Conservation (phyloP, 2,888 invertebrate species). For the Aspidiotus rigidus region DNA sequence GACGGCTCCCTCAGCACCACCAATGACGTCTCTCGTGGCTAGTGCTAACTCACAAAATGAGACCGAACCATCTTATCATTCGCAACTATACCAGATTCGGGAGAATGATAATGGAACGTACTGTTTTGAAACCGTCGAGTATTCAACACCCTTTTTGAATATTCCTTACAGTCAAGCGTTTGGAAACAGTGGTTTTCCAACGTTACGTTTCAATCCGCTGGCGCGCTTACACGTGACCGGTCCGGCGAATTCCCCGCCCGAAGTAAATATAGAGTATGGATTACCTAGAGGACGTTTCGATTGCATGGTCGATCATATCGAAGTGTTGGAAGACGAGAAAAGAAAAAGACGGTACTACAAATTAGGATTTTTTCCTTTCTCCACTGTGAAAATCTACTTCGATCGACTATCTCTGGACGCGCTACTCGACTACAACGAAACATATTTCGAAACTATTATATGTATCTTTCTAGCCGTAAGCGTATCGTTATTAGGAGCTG, state of each 20-base stretch:
- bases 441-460: slow-evolving; percentile 67
- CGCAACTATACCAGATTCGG: slow-evolving; percentile 22
- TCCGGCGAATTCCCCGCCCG: slow-evolving; percentile 12
- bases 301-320: slow-evolving; percentile 46
- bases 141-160: slow-evolving; percentile 14
- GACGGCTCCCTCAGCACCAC: neutral
- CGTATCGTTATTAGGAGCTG: slow-evolving; percentile 77
- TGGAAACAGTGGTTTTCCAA: slow-evolving; percentile 22
- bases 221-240: slow-evolving; percentile 8
- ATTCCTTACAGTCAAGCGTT: slow-evolving; percentile 27
- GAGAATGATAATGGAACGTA: slow-evolving; percentile 24
- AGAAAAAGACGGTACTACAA: slow-evolving; percentile 41
- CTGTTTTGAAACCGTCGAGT: slow-evolving; percentile 14
- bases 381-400: slow-evolving; percentile 71
- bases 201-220: slow-evolving; percentile 22
- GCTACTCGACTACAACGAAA: slow-evolving; percentile 83
- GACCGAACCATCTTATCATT: slow-evolving; percentile 11
- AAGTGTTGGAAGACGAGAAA: slow-evolving; percentile 47
- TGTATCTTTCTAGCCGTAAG: slow-evolving; percentile 73
- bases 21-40: neutral
- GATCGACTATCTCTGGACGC: slow-evolving; percentile 87
- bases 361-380: slow-evolving; percentile 37
- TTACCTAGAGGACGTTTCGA: slow-evolving; percentile 45
- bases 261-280: slow-evolving; percentile 11
- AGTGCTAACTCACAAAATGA: slow-evolving; percentile 6